These are phyloP conservation scores for Empidonax alnorum DNA, from an alignment of 2,113 vertebrate species.

Conservation along the genomic window DNA sequence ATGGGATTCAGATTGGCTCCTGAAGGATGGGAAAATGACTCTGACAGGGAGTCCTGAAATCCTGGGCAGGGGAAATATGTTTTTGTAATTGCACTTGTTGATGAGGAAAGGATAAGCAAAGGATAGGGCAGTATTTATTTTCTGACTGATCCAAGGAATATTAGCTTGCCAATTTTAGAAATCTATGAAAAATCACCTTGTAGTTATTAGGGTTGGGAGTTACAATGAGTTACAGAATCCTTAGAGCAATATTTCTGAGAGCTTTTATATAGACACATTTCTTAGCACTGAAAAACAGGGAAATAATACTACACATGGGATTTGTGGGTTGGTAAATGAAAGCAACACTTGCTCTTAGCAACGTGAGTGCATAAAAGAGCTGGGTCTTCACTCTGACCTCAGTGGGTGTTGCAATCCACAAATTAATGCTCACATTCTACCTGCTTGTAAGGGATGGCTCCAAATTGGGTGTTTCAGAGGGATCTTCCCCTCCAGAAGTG, in stretches of 20 bases:
- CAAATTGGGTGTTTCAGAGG: background rate
- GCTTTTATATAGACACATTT: slow-evolving; percentile 40
- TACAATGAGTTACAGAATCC: slow-evolving; percentile 32
- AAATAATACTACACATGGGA: slow-evolving; percentile 35
- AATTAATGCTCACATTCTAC: background rate
- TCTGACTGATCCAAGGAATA: slow-evolving; percentile 32
- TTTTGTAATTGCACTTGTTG: slow-evolving; percentile 52
- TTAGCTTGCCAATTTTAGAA: slow-evolving; percentile 46
- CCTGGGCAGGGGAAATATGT: background rate
- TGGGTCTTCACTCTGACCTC: background rate
- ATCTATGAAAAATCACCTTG: slow-evolving; percentile 51
- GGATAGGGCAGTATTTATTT: background rate
- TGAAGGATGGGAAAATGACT: slow-evolving; percentile 22
- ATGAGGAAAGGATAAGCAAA: slow-evolving; percentile 48
- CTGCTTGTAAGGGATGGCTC: background rate
- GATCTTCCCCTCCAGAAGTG: background rate
- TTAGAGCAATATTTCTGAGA: slow-evolving; percentile 47
- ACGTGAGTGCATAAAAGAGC: background rate
- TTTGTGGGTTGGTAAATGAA: slow-evolving; percentile 54
- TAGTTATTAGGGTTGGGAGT: slow-evolving; percentile 32
- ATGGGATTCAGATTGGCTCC: slow-evolving; percentile 4
- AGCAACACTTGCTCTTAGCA: slow-evolving; percentile 35
- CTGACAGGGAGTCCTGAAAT: slow-evolving; percentile 15
- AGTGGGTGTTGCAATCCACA: background rate
- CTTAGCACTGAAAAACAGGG: slow-evolving; percentile 42